Evolutionary conservation across 2,888 invertebrate genomes (phyloP).

Genomic region (Dinocampus coccinellae): DNA sequence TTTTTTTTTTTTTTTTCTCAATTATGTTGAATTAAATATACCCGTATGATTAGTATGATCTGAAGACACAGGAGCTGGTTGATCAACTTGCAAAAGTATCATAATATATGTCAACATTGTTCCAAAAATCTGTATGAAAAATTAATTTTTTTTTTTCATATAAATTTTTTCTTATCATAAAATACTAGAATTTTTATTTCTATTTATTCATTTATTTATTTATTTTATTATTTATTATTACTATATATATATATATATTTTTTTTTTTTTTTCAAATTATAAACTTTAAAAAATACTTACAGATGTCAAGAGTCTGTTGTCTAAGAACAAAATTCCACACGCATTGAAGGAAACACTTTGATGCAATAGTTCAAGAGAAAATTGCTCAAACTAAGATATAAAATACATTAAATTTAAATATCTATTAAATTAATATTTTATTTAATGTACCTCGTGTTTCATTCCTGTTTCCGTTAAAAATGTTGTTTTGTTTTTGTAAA

Average conservation of each 20-base stretch:
- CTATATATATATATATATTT: no score
- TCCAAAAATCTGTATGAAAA: background rate
- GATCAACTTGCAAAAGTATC: background rate
- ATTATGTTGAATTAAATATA: no score
- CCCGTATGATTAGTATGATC: background rate
- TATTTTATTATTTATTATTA: no score
- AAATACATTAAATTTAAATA: background rate
- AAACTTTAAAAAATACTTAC: background rate
- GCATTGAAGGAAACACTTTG: no score
- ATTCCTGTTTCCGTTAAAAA: background rate
- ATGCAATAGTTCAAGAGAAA: background rate
- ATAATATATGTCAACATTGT: background rate
- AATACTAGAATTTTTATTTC: no score
- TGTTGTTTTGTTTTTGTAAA: background rate
- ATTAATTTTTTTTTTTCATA: no score
- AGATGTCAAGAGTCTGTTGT: background rate
- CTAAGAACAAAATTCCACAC: no score
- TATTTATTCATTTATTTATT: no score
- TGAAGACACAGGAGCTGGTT: background rate
- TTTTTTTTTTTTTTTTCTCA: no score
- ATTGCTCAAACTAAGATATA: background rate
- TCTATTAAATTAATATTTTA: background rate
- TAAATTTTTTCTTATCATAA: no score
- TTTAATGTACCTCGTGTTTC: conserved; percentile 2
- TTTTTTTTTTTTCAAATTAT: no score